phyloP scores from a whole-genome alignment of 2,113 vertebrate species.

The Heptranchias perlo region DNA sequence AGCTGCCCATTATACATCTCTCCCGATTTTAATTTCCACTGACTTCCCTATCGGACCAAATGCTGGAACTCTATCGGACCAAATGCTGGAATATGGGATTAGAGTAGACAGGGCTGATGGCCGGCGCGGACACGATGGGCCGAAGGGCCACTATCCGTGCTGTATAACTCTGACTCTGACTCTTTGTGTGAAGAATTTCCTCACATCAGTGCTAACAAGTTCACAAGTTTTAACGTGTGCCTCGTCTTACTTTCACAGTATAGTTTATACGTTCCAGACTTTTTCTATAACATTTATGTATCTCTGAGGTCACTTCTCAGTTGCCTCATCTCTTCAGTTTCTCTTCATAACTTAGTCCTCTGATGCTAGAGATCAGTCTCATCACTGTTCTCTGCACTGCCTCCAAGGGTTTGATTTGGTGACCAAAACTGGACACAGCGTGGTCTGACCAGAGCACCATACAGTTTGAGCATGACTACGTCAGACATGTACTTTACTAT shows the following conservation, averaged over 20 bases:
- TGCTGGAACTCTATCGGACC: too few relatives aligned
- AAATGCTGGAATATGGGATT: too few relatives aligned
- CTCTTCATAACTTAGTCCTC: too few relatives aligned
- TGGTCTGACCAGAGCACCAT: not conserved
- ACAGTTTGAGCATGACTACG: not conserved
- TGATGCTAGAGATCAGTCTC: not conserved
- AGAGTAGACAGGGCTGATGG: too few relatives aligned
- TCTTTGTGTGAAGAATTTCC: not conserved
- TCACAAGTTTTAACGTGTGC: not conserved
- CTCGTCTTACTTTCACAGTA: not conserved
- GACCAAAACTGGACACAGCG: not conserved
- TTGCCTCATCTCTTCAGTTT: not conserved
- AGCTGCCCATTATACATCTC: too few relatives aligned
- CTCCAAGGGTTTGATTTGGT: not conserved
- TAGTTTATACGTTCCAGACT: not conserved
- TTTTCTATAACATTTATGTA: not conserved
- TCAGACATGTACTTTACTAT: not conserved
- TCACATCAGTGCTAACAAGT: not conserved
- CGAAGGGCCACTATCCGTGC: too few relatives aligned
- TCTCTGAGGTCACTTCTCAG: not conserved
- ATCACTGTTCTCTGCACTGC: not conserved
- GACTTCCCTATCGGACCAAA: too few relatives aligned
- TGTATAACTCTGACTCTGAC: too few relatives aligned
- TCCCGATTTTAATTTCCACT: not conserved
- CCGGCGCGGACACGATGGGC: too few relatives aligned